Conservation (phyloP, 35 echinoderm and acorn worm species). For the Strongylocentrotus purpuratus region DNA sequence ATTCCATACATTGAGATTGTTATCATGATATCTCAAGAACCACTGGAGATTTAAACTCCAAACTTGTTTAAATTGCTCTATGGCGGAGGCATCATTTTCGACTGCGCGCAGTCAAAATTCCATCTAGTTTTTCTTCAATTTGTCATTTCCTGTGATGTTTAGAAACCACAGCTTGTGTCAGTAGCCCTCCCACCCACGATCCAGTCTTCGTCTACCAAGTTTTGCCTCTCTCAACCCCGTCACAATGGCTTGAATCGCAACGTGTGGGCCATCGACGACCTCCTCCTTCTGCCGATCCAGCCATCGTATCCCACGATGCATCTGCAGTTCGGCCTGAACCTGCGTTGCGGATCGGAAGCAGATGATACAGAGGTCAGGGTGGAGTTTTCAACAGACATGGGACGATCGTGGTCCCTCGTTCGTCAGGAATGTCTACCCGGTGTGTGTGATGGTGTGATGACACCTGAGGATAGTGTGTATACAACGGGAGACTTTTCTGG, state of each 20-base stretch:
- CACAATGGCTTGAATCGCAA: constrained; percentile 84
- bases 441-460: constrained; percentile 54
- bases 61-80: no score
- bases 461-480: constrained; percentile 65
- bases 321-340: constrained; percentile 65
- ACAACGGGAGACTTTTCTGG: constrained; percentile 34
- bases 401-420: constrained; percentile 78
- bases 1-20: no score
- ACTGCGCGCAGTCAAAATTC: no score
- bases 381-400: constrained; percentile 92
- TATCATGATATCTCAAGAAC: no score
- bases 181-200: constrained; percentile 66
- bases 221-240: constrained; percentile 75
- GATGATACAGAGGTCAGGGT: constrained; percentile 51
- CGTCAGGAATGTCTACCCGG: constrained; percentile 73
- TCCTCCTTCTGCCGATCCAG: constrained; percentile 71
- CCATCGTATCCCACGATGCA: constrained; percentile 58
- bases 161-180: constrained; percentile 85
- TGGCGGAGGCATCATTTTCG: no score
- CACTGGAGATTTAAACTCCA: no score
- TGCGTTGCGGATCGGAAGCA: constrained; percentile 50
- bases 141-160: neutral
- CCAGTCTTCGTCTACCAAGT: constrained; percentile 64
- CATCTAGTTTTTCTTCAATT: no score
- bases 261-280: constrained; percentile 90